Base-by-base conservation (phyloP, 2,888 invertebrate species). In the Agonopterix heracliana region DNA sequence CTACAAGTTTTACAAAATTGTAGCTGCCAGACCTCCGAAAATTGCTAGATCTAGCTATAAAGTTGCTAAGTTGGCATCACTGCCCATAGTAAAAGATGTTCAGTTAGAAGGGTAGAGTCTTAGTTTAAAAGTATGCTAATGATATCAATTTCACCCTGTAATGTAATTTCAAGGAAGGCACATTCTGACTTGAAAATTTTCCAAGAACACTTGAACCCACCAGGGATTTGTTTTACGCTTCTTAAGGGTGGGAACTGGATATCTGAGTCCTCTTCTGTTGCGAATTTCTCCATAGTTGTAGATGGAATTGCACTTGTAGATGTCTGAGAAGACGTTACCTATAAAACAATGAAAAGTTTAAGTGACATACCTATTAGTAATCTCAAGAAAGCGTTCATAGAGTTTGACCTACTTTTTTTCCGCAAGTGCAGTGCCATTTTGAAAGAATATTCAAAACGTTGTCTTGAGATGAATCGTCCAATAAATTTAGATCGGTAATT, bases 341-440 rank as follows among this genome's bases (percentile, higher is more conserved):
- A 46, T 2, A 56, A 53, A 41, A 42, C 3, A 34, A 38, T 9
- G 14, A 10, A 41, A 43, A n/a, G 14, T 26, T 26, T 26, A 26
- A 26, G 26, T 26, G 5, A 26, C 7, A 1, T n/a, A n/a, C n/a
- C n/a, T 26, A 26, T 7, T 26, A 26, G 26, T 26, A 26, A 7
- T 26, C 26, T 26, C 7, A 26, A 26, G 26, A 26, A 26, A 2
- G 26, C 26, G 26, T 26, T 26, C 3, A 26, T 26, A 26, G 26
- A 26, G 26, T 26, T 26, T 26, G 17, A 17, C 17, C 17, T 64
- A 86, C 87, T 76, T 78, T 85, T 72, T 76, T 87, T 7, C 81
- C 86, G 61, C 88, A 88, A 26, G 59, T 68, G 50, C 88, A 88
- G 56, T 86, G 73, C 88, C 87, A 88, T 64, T 85, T 84, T 0